Evolutionary conservation across 2,888 invertebrate species (phyloP), one percentile per base, ranked within the genome.

Genomic region (Brachylomia viminalis): DNA sequence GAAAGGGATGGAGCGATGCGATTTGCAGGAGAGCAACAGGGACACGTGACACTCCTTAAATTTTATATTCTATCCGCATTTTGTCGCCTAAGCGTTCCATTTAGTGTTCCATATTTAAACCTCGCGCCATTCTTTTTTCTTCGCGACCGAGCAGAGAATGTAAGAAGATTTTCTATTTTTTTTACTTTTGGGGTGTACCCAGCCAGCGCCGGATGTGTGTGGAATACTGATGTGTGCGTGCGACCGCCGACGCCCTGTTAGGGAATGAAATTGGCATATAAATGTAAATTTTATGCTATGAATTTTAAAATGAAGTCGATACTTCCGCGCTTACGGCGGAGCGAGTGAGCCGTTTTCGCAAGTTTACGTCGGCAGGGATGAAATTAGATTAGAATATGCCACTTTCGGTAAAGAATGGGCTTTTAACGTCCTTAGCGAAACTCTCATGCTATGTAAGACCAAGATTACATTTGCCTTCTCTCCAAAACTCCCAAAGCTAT

Each of bases 31-130:
- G 93, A 90, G 84, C 75, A 92, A 95, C 90, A 95, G 90, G 91
- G 95, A 96, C 85, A 90, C 90, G 86, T 85, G 87, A 80, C 88
- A 89, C 88, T 94, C 94, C 95, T 95, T 95, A 95, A 95, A 96
- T 95, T 96, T 96, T 96, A 96, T 96, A 96, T 96, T 96, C 96
- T 95, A 96, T 95, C 96, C 96, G 94, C 96, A 96, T 96, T 96
- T 96, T 96, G 96, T 96, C 96, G 96, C 96, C 96, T 96, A 96
- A 96, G 96, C 95, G 96, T 96, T 95, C 96, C 96, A 96, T 96
- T 96, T 96, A 96, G 96, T 96, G 96, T 96, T 95, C 95, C 96
- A 96, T 96, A 96, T 96, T 96, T 96, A 96, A 96, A 95, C 94
- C 93, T 93, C 92, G 92, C 94, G 94, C 94, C 93, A 92, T 94